A percentile compares a stretch with the other conserved stretches of the same genome.
Conservation (phyloP, 2,113 vertebrate genomes). For the Oryzias melastigma region DNA sequence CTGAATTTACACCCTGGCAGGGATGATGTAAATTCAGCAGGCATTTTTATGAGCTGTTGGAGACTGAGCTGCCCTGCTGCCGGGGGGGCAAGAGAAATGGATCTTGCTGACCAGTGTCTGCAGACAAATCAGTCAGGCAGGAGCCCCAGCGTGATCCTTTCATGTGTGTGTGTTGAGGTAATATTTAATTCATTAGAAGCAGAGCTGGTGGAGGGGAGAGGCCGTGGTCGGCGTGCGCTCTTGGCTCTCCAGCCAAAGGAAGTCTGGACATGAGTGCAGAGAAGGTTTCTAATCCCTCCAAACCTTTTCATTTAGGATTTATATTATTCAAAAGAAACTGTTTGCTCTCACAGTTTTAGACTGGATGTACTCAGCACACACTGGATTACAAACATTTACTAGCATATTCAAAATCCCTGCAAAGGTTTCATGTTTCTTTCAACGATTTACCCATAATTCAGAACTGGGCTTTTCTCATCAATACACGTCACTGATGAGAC, state of each 20-base stretch:
- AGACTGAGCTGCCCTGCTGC: conserved; percentile 42
- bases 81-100: conserved; percentile 61
- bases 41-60: conserved; percentile 72
- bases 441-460: no score
- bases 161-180: conserved; percentile 17
- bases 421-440: no score
- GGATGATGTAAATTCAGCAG: conserved; percentile 66
- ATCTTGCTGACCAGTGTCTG: conserved; percentile 63
- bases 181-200: conserved; percentile 52
- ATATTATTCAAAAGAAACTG: neutral
- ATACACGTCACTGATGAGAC: no score
- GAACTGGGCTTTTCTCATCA: no score
- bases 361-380: neutral
- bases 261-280: neutral
- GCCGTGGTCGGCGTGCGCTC: neutral
- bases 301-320: conserved; percentile 1
- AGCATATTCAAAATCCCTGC: no score
- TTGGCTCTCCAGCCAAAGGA: neutral
- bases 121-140: conserved; percentile 70
- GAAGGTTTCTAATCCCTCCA: conserved; percentile 2
- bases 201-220: conserved; percentile 18
- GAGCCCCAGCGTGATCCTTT: conserved; percentile 57
- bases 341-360: neutral
- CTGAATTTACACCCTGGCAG: conserved; percentile 61
- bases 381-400: no score